Evolutionary conservation across 2,113 vertebrate species (phyloP).

Genomic region (Mustela lutreola): DNA sequence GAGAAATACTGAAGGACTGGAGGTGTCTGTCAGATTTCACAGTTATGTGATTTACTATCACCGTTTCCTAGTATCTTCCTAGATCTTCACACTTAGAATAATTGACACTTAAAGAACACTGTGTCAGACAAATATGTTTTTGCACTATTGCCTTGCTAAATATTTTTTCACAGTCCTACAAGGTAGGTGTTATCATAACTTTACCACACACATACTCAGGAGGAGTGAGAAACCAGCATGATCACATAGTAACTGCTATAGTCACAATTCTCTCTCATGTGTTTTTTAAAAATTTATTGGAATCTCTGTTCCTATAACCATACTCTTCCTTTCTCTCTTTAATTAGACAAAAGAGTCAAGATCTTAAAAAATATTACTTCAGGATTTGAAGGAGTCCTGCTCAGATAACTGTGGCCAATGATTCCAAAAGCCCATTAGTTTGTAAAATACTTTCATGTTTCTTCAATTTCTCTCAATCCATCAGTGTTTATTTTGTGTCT

Average conservation of each 20-base stretch:
- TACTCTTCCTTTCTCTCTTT: neutral
- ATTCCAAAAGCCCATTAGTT: neutral
- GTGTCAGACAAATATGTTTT: neutral
- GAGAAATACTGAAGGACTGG: neutral
- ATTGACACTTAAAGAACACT: neutral
- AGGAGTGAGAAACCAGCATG: neutral
- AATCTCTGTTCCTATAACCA: neutral
- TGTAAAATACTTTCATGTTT: neutral
- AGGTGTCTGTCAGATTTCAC: neutral
- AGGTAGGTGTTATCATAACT: neutral
- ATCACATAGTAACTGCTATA: neutral
- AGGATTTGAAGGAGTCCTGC: neutral
- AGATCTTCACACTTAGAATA: neutral
- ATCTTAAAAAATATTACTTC: neutral
- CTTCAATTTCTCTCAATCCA: neutral
- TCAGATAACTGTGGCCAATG: neutral
- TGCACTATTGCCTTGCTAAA: neutral
- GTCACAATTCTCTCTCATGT: neutral
- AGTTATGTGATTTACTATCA: neutral
- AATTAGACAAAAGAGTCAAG: neutral
- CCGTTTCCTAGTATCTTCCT: neutral
- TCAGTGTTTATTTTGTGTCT: neutral
- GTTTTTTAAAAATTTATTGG: neutral
- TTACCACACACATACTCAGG: neutral
- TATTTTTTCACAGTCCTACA: neutral